Conservation (phyloP, 2,113 vertebrate genomes). For the Eulemur macaco region DNA sequence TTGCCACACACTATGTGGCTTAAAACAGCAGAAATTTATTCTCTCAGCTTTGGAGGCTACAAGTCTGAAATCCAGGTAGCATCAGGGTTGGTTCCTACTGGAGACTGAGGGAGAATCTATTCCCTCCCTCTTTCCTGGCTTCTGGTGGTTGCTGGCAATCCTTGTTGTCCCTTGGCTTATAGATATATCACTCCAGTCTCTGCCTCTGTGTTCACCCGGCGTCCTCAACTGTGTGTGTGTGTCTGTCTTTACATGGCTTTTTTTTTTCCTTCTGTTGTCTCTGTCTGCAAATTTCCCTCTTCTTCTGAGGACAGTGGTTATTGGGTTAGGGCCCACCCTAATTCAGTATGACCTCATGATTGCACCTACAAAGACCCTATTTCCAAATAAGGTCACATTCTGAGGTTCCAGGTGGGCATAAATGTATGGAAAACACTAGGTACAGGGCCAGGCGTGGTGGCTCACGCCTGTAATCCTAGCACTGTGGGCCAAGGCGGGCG, state of each 20-base stretch:
- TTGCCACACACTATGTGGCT: not conserved
- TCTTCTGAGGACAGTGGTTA: not conserved
- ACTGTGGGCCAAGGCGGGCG: no score
- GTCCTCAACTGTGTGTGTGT: not conserved
- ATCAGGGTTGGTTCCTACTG: not conserved
- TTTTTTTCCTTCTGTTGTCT: not conserved
- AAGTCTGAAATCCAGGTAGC: not conserved
- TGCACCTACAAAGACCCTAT: not conserved
- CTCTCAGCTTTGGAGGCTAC: not conserved
- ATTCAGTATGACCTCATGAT: not conserved
- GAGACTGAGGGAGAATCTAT: not conserved
- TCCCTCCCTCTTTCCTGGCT: not conserved
- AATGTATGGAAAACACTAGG: not conserved
- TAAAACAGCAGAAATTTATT: not conserved
- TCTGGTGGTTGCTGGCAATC: not conserved
- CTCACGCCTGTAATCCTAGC: no score
- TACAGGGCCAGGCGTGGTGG: not conserved
- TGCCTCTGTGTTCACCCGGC: not conserved
- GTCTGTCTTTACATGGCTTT: not conserved
- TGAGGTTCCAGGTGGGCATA: not conserved
- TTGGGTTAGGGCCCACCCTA: not conserved
- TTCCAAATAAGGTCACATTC: not conserved
- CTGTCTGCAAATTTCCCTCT: not conserved
- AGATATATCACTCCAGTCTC: not conserved
- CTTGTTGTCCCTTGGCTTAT: not conserved